phyloP scores from a whole-genome alignment of 92 coral and sea anemone genomes.

The Zoanthus gigantus region DNA sequence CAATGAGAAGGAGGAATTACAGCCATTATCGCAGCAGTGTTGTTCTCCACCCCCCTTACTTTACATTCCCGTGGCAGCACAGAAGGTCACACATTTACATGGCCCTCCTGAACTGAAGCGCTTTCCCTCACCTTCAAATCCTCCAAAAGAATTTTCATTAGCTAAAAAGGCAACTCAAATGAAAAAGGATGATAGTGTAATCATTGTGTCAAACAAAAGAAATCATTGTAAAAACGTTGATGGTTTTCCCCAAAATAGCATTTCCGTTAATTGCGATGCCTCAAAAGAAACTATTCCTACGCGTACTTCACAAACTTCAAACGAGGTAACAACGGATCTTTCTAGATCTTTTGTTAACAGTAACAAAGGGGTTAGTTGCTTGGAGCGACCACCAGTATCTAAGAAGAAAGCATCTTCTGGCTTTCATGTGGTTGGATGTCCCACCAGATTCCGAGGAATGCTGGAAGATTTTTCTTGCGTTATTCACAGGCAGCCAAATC shows the following conservation, averaged over 20 bases:
- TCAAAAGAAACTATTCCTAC: conserved; percentile 14
- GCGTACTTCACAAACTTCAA: not conserved
- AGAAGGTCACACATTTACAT: conserved; percentile 84
- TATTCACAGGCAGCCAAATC: conserved; percentile 35
- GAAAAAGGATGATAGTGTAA: not conserved
- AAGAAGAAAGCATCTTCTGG: conserved; percentile 3
- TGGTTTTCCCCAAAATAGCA: not conserved
- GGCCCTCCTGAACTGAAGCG: conserved; percentile 88
- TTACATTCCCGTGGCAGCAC: conserved; percentile 91
- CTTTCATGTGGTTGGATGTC: conserved; percentile 30
- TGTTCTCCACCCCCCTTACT: conserved; percentile 85
- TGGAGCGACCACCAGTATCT: not conserved
- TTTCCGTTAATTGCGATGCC: not conserved
- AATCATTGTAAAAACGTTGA: not conserved
- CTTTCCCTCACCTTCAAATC: conserved; percentile 36
- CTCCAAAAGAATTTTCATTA: not conserved
- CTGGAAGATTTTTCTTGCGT: conserved; percentile 35
- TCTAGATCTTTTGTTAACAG: not conserved
- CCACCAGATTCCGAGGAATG: conserved; percentile 34
- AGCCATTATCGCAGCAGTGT: conserved; percentile 58
- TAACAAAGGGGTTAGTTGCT: not conserved
- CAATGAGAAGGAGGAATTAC: conserved; percentile 52
- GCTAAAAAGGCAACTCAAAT: not conserved
- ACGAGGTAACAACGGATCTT: not conserved
- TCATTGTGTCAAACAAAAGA: not conserved